Evolutionary conservation across 2,113 vertebrate genomes (phyloP).

Genomic region (Colistium nudipinnis): DNA sequence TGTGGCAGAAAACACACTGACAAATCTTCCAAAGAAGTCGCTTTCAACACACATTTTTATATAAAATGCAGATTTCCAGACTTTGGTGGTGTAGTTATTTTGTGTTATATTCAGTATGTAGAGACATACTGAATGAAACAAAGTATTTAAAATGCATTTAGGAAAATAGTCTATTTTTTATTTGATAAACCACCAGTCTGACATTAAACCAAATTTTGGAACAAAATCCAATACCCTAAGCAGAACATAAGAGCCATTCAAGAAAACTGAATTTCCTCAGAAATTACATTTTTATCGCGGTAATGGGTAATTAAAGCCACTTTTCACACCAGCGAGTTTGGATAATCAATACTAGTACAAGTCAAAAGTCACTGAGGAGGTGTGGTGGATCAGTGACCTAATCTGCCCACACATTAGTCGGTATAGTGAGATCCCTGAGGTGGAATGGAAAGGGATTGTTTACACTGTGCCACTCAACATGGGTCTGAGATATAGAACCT

Average conservation of each 20-base stretch:
- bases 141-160: neutral
- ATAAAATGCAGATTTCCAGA: too few relatives aligned
- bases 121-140: neutral
- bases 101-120: too few relatives aligned
- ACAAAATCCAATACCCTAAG: constrained; percentile 12
- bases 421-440: constrained; percentile 26
- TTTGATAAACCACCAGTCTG: neutral
- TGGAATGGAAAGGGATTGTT: constrained; percentile 42
- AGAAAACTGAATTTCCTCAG: neutral
- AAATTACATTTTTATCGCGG: constrained; percentile 31
- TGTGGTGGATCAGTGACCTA: constrained; percentile 19
- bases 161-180: neutral
- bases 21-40: too few relatives aligned
- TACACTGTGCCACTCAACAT: neutral
- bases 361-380: constrained; percentile 32
- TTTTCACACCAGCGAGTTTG: constrained; percentile 30
- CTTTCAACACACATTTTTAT: neutral
- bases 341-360: constrained; percentile 32
- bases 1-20: neutral
- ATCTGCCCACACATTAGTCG: constrained; percentile 28
- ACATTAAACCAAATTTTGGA: neutral
- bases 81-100: too few relatives aligned
- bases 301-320: constrained; percentile 49
- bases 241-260: constrained; percentile 20
- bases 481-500: constrained; percentile 22